These are phyloP conservation scores for Limanda limanda DNA, from an alignment of 2,113 vertebrate species.

Conservation along the genomic window DNA sequence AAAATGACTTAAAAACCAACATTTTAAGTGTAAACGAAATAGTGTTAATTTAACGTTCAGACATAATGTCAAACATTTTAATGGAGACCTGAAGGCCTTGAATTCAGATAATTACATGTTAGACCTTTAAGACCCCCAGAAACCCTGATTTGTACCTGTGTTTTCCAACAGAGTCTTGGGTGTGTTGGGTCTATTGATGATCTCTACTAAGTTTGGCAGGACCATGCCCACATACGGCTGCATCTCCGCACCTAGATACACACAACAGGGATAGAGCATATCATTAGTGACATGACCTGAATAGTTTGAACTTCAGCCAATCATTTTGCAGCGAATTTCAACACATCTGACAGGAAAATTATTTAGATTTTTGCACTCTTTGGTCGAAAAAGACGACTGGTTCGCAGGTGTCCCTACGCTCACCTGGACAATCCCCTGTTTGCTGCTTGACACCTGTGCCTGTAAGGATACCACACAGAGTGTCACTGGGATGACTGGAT, in stretches of 20 bases:
- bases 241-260: slow-evolving; percentile 90
- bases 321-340: not conserved
- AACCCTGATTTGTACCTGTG: slow-evolving; percentile 82
- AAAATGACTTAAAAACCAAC: too few relatives aligned
- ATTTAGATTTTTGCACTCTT: not conserved
- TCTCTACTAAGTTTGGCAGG: slow-evolving; percentile 92
- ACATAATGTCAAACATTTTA: too few relatives aligned
- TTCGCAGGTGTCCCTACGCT: not conserved
- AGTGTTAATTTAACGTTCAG: too few relatives aligned
- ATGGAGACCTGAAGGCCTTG: too few relatives aligned
- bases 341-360: not conserved
- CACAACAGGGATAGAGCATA: not conserved
- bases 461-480: not conserved
- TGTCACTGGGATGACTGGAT: not conserved
- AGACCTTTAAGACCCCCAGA: too few relatives aligned
- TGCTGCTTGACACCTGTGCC: not conserved
- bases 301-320: not conserved
- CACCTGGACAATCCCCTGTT: not conserved
- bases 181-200: slow-evolving; percentile 95
- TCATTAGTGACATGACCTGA: not conserved
- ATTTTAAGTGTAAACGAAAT: too few relatives aligned
- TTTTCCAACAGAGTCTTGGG: slow-evolving; percentile 96
- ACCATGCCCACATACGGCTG: slow-evolving; percentile 94
- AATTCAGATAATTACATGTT: too few relatives aligned
- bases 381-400: not conserved